Evolutionary conservation across 2,888 invertebrate species (phyloP).

Genomic region (Platycnemis pennipes): DNA sequence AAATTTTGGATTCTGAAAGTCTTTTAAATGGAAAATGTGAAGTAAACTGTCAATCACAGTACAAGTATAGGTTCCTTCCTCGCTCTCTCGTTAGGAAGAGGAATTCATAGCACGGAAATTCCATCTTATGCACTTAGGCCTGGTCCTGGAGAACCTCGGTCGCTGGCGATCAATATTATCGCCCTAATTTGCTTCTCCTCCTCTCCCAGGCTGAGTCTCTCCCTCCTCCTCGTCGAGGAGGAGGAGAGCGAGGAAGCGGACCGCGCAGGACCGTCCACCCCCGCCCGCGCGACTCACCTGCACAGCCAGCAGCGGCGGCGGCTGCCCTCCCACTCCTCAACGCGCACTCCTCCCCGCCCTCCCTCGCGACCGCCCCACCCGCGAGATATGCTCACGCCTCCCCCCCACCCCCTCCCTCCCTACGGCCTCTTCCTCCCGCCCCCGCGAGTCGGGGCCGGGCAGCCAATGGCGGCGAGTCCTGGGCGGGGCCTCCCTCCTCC

Average conservation of each 20-base stretch:
- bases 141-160: not conserved
- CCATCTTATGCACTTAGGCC: not conserved
- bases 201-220: not conserved
- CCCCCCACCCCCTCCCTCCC: not conserved
- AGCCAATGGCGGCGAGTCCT: slow-evolving; percentile 45
- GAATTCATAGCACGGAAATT: not conserved
- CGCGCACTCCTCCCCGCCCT: not conserved
- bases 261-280: not conserved
- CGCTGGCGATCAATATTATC: slow-evolving; percentile 45
- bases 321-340: not conserved
- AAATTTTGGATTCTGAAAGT: no score
- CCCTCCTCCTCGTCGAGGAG: not conserved
- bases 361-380: not conserved
- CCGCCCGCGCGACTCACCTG: not conserved
- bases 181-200: slow-evolving; percentile 44
- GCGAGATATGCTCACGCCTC: slow-evolving; percentile 4
- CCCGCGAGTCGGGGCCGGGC: slow-evolving; percentile 26
- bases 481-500: slow-evolving; percentile 61
- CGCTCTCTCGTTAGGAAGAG: not conserved
- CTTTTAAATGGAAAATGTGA: no score
- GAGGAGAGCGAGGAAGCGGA: not conserved
- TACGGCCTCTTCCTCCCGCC: not conserved
- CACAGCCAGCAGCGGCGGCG: no score
- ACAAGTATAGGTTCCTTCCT: not conserved
- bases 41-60: no score